Evolutionary conservation across 2,797 vertebrate species (phyloP).

Genomic region (Meda fulgida): DNA sequence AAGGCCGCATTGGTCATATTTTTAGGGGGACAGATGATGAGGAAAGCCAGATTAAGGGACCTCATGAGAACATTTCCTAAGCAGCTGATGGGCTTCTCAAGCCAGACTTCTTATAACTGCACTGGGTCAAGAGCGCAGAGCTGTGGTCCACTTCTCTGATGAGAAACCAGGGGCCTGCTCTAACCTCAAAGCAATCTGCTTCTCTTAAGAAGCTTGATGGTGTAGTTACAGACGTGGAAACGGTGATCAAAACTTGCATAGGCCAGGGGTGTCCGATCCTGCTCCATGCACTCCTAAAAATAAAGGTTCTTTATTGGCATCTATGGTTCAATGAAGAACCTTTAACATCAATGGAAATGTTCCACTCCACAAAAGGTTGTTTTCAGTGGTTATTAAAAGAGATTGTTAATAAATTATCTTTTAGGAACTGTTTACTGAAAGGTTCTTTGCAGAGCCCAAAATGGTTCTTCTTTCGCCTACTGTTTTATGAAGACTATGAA

Average conservation of each 20-base stretch:
- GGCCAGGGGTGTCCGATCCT: not conserved
- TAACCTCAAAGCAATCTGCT: constrained; percentile 46
- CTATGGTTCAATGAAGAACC: not conserved
- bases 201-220: constrained; percentile 22
- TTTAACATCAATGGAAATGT: not conserved
- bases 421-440: not conserved
- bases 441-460: not conserved
- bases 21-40: constrained; percentile 64
- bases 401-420: too few relatives aligned
- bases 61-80: constrained; percentile 47
- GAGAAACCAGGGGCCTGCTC: constrained; percentile 31
- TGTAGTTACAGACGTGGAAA: constrained; percentile 16
- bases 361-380: not conserved
- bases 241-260: constrained; percentile 1
- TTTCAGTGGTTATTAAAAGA: not conserved
- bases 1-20: constrained; percentile 70
- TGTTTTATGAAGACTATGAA: not conserved
- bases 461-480: not conserved
- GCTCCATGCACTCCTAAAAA: not conserved
- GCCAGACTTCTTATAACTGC: constrained; percentile 43
- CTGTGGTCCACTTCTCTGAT: constrained; percentile 40
- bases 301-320: not conserved
- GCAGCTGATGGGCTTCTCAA: constrained; percentile 52
- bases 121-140: constrained; percentile 39
- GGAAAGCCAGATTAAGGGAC: constrained; percentile 45